Evolutionary conservation across 1,140 invertebrate genomes (phyloP), one percentile per base, ranked within the genome.

Genomic region (Trigoniulus corallinus): DNA sequence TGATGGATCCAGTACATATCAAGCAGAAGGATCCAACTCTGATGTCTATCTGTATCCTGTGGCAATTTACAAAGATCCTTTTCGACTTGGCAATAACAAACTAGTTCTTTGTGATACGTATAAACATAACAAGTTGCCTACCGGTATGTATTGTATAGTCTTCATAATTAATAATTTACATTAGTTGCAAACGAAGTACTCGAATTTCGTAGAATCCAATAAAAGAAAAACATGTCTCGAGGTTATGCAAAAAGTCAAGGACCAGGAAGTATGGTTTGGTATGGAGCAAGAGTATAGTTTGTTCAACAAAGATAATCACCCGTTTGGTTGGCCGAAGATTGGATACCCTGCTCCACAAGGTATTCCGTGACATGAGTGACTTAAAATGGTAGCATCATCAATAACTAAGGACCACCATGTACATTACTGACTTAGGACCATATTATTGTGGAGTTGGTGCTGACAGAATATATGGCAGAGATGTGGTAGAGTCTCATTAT

Each of bases 401-500:
- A 2, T 2, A n/a, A n/a, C n/a, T n/a, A n/a, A n/a, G n/a, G n/a
- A n/a, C n/a, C n/a, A n/a, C n/a, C n/a, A n/a, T 12, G 12, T 21
- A 18, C n/a, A n/a, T 54, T 27, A 15, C 10, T 18, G 53, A 13
- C 22, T 54, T 83, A 70, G 89, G 89, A 2, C 91, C 91, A 0
- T 95, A 94, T 67, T 95, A 94, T 64, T 98, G 93, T 60, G 93
- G 88, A 37, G 91, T 93, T 10, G 93, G 94, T 1, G 87, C 91
- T 7, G 80, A 93, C 62, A 88, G 86, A 63, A 88, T 93, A 0
- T 88, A 86, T 54, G 94, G 87, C 0, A 74, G 94, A 22, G 92
- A 97, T 67, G 81, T 98, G 49, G 85, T 93, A 34, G 89, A 94
- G 64, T 82, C 87, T 18, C 89, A 94, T 61, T 80, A 79, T 57